Percentiles rank a stretch among this genome's conserved stretches.
Evolutionary conservation across 2,113 vertebrate species (phyloP).

Genomic region (Pelmatolapia mariae): DNA sequence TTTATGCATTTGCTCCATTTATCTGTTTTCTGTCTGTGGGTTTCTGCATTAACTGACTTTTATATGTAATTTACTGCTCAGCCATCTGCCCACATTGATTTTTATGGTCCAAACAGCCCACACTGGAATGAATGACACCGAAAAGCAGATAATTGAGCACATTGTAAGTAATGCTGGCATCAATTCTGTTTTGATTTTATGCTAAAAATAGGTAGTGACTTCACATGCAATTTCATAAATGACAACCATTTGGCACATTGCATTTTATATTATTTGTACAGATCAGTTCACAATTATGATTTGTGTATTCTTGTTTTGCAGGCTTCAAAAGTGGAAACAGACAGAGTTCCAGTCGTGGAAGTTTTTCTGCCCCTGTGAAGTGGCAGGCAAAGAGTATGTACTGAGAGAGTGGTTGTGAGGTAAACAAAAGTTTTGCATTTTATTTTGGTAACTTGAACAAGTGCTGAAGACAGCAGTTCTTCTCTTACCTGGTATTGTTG

Average conservation of each 20-base stretch:
- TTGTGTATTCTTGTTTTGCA: neutral
- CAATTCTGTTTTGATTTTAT: neutral
- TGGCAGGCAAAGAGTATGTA: neutral
- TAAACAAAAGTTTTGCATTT: slow-evolving; percentile 12
- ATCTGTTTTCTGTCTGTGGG: slow-evolving; percentile 1
- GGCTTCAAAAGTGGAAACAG: neutral
- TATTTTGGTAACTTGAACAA: neutral
- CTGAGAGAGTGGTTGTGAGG: neutral
- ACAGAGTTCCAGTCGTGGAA: neutral
- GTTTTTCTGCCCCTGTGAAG: neutral
- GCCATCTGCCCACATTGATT: slow-evolving; percentile 15
- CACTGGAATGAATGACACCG: neutral
- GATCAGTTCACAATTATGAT: neutral
- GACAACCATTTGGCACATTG: neutral
- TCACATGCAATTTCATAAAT: neutral
- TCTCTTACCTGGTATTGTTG: neutral
- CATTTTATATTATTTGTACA: neutral
- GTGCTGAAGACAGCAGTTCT: slow-evolving; percentile 18
- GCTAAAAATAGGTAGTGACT: neutral
- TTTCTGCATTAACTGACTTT: neutral
- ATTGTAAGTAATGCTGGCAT: neutral
- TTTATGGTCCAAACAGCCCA: neutral
- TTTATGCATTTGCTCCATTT: slow-evolving; percentile 15
- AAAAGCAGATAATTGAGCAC: neutral
- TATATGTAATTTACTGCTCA: slow-evolving; percentile 15